Evolutionary conservation across 1,140 invertebrate species (phyloP).

Genomic region (Apis cerana): DNA sequence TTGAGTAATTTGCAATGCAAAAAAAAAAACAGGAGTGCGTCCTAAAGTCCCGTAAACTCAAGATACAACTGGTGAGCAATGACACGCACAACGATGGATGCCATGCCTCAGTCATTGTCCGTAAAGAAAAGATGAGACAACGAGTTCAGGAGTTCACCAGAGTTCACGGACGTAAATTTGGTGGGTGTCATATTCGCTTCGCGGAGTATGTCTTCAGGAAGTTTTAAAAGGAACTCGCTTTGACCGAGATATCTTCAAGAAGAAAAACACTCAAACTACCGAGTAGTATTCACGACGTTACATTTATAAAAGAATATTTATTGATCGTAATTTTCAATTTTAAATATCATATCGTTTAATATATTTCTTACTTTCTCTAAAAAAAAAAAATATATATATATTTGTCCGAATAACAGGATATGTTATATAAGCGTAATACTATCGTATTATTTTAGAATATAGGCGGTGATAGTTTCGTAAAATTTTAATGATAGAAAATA

Average conservation of each 20-base stretch:
- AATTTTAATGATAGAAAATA: conserved; percentile 3
- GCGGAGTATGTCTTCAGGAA: conserved; percentile 7
- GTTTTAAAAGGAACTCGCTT: conserved; percentile 32
- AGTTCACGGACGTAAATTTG: conserved; percentile 77
- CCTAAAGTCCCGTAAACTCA: conserved; percentile 66
- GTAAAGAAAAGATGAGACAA: conserved; percentile 62
- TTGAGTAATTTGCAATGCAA: conserved; percentile 58
- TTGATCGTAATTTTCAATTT: neutral
- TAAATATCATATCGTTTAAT: neutral
- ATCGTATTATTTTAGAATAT: no score
- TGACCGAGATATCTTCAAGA: conserved; percentile 18
- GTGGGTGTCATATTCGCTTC: conserved; percentile 61
- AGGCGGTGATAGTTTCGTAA: no score
- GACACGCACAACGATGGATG: conserved; percentile 51
- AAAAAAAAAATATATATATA: neutral
- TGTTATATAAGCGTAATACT: no score
- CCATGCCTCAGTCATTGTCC: conserved; percentile 63
- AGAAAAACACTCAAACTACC: conserved; percentile 21
- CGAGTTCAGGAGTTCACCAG: conserved; percentile 76
- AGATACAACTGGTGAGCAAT: conserved; percentile 49
- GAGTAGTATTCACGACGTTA: neutral
- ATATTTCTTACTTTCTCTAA: neutral
- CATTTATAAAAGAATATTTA: neutral
- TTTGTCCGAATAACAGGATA: no score
- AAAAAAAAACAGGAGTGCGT: conserved; percentile 42